Evolutionary conservation across 2,888 invertebrate species (phyloP).

Genomic region (Lingula anatina): DNA sequence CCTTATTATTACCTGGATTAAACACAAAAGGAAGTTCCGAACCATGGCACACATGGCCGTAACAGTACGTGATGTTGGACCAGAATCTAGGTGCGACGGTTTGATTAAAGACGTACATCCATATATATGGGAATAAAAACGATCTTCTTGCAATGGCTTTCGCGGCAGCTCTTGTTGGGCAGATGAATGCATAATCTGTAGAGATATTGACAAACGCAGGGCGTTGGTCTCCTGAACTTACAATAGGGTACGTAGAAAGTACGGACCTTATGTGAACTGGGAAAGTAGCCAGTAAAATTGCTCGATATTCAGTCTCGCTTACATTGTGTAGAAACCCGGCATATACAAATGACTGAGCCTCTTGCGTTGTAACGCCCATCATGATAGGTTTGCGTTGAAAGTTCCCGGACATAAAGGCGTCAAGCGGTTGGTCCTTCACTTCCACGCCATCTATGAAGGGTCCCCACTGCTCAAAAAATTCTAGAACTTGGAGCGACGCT

Average conservation of each 20-base stretch:
- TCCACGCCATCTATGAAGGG: conserved; percentile 29
- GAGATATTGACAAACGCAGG: conserved; percentile 12
- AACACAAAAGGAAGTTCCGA: conserved; percentile 33
- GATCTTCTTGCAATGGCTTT: conserved; percentile 6
- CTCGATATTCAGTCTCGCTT: conserved; percentile 13
- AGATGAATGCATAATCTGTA: conserved; percentile 32
- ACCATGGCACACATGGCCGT: conserved; percentile 34
- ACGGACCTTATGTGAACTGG: too few species aligned
- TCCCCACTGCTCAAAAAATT: conserved; percentile 34
- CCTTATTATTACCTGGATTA: conserved; percentile 18
- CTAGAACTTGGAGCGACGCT: conserved; percentile 29
- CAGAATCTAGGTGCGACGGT: conserved; percentile 28
- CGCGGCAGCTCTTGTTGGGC: conserved; percentile 22
- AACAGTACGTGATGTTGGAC: conserved; percentile 26
- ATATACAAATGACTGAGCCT: conserved; percentile 29
- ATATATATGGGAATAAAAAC: conserved; percentile 11
- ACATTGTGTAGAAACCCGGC: conserved; percentile 23
- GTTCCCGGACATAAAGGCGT: conserved; percentile 13
- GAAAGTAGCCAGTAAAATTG: conserved; percentile 19
- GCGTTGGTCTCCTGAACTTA: too few species aligned
- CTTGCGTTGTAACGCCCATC: conserved; percentile 29
- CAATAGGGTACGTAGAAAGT: too few species aligned
- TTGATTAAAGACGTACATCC: conserved; percentile 28
- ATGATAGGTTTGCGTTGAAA: conserved; percentile 24
- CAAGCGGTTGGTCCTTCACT: conserved; percentile 24